Evolutionary conservation across 2,888 invertebrate species (phyloP), one percentile per base, ranked within the genome.

Genomic region (Oxycera nigricornis): DNA sequence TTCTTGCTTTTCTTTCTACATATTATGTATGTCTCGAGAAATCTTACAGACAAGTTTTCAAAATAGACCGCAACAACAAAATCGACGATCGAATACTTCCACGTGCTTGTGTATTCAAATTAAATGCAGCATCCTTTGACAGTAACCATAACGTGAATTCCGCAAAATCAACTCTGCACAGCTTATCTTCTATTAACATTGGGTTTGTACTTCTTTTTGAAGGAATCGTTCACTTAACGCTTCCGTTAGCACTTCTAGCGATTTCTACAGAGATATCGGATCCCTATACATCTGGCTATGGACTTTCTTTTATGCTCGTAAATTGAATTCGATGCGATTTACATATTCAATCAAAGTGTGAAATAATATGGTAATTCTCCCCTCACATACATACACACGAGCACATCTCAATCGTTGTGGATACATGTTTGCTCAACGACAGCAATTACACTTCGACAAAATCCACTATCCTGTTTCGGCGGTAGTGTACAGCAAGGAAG

Each of bases 261-360:
- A 70, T 41, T 30, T 55, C 55, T 39, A 39, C 55, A 52, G 31
- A 30, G 22, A 46, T 17, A 22, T 26, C 24, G 35, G 41, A 35
- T 26, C 22, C 52, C 62, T 55, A 73, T 57, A 52, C 65, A 65
- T 73, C 55, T 78, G 76, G 31, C 24, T 65, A 41, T 41, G 41
- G 41, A 17, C 76, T 76, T 78, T 76, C 78, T 77, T 77, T 79
- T 78, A 78, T 79, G 80, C 79, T 79, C 79, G 78, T 78, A 78
- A 80, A 80, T 80, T 80, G 80, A 80, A 80, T 80, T 79, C 79
- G 76, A 76, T 76, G 75, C 75, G 78, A 80, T 80, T 80, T 80
- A 80, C 80, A 80, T 80, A 79, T 80, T 80, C 80, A 79, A 80
- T 80, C 79, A 80, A 79, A 80, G 80, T 79, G 79, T 77, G 79